Percentiles rank a stretch among this genome's conserved stretches.
Evolutionary conservation across 1,140 invertebrate species (phyloP).

Genomic region (Solen grandis): DNA sequence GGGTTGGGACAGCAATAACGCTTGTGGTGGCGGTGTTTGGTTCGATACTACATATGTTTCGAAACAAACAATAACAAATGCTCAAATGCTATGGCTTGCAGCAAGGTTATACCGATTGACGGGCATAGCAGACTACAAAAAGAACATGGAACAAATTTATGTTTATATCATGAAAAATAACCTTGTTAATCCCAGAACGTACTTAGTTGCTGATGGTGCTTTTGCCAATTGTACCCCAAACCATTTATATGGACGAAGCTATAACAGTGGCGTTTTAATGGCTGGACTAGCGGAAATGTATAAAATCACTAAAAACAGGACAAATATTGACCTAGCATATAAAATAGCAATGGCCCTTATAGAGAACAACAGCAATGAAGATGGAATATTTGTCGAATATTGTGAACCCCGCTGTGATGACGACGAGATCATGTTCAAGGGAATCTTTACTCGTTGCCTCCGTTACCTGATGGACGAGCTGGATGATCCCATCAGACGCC

Average conservation of each 20-base stretch:
- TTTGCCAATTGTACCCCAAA: constrained; percentile 15
- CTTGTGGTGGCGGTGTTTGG: constrained; percentile 57
- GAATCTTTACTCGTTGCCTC: constrained; percentile 58
- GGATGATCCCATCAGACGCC: neutral
- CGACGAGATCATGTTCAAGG: constrained; percentile 59
- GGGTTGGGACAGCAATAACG: constrained; percentile 54
- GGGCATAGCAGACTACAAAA: neutral
- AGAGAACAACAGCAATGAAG: constrained; percentile 34
- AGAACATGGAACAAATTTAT: constrained; percentile 35
- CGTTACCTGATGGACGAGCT: constrained; percentile 60
- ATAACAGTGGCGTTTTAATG: constrained; percentile 56
- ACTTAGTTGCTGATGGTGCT: constrained; percentile 45
- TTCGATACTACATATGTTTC: constrained; percentile 53
- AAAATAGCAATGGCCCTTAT: constrained; percentile 51
- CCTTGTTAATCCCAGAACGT: constrained; percentile 52
- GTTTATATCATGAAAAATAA: constrained; percentile 51
- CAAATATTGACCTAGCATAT: constrained; percentile 37
- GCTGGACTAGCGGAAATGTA: constrained; percentile 58
- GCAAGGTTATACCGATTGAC: constrained; percentile 53
- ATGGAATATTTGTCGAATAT: constrained; percentile 50
- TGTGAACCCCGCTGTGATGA: constrained; percentile 58
- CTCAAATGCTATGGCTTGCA: constrained; percentile 48
- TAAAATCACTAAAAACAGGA: constrained; percentile 34
- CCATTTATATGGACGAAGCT: constrained; percentile 37
- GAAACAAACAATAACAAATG: constrained; percentile 58